These are phyloP conservation scores for Acleris emargana DNA, from an alignment of 2,888 invertebrate species.

Conservation along the genomic window DNA sequence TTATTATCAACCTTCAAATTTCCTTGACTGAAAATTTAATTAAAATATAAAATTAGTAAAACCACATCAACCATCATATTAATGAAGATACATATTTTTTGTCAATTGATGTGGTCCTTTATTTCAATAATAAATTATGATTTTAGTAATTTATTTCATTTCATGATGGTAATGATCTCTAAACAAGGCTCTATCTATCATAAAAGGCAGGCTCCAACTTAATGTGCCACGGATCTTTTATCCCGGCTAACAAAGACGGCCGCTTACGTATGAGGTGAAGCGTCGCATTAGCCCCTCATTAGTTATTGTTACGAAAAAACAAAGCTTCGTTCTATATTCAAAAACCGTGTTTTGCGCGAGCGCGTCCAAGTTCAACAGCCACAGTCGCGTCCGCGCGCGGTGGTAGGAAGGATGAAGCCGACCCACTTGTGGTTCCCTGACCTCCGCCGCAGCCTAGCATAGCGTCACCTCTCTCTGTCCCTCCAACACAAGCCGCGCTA, in stretches of 20 bases:
- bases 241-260: constrained; percentile 16
- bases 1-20: no score
- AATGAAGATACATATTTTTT: no score
- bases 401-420: constrained; percentile 78
- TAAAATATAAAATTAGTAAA: no score
- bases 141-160: no score
- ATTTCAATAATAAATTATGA: no score
- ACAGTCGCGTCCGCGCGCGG: constrained; percentile 54
- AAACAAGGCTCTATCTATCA: no score
- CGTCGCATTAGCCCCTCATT: constrained; percentile 22
- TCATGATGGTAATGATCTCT: no score
- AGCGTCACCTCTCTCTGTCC: constrained; percentile 55
- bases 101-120: no score
- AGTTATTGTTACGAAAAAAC: constrained; percentile 37
- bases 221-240: constrained; percentile 14
- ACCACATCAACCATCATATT: no score
- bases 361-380: constrained; percentile 77
- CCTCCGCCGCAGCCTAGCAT: constrained; percentile 78
- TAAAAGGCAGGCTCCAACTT: neutral
- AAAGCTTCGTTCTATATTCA: constrained; percentile 62
- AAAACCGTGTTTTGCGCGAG: constrained; percentile 75
- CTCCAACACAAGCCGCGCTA: constrained; percentile 40
- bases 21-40: no score
- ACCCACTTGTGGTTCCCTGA: constrained; percentile 83
- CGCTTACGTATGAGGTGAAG: constrained; percentile 2